These are phyloP conservation scores for Chrysodeixis includens DNA, from an alignment of 2,888 invertebrate species.

Conservation along the genomic window DNA sequence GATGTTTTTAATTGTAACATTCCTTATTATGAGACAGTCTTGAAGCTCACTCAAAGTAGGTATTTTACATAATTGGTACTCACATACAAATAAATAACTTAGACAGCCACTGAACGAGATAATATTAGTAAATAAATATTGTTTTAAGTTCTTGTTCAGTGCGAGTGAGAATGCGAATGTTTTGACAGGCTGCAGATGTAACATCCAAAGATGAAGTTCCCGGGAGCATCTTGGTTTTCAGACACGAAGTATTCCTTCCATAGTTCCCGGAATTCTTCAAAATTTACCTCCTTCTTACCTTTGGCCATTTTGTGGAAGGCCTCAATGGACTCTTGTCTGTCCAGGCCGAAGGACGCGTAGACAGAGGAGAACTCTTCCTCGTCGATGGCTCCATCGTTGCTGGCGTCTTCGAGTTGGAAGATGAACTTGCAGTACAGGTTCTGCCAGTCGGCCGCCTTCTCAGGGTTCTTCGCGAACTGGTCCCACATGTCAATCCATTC, in stretches of 20 bases:
- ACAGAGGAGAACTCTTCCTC: conserved; percentile 95
- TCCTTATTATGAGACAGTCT: too few relatives aligned
- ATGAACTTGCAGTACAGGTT: conserved; percentile 95
- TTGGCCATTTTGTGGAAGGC: conserved; percentile 95
- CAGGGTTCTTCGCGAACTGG: conserved; percentile 92
- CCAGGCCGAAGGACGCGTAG: conserved; percentile 93
- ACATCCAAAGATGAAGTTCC: conserved; percentile 93
- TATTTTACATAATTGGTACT: neutral
- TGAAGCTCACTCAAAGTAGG: too few relatives aligned
- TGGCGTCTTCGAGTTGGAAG: conserved; percentile 96
- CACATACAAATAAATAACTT: too few relatives aligned
- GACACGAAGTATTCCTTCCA: conserved; percentile 96
- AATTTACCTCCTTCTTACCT: conserved; percentile 92
- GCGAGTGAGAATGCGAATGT: conserved; percentile 57
- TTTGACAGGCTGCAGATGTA: conserved; percentile 63
- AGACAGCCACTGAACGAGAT: too few relatives aligned
- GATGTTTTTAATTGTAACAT: too few relatives aligned
- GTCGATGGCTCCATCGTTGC: conserved; percentile 93
- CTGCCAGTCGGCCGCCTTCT: conserved; percentile 94
- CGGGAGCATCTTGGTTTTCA: conserved; percentile 93
- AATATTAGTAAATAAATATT: conserved; percentile 12
- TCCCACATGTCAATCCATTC: conserved; percentile 97
- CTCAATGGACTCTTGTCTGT: conserved; percentile 92
- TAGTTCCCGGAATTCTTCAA: conserved; percentile 93
- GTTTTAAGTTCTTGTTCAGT: conserved; percentile 20